These are phyloP conservation scores for Carettochelys insculpta DNA, from an alignment of 2,113 vertebrate species.

Conservation along the genomic window DNA sequence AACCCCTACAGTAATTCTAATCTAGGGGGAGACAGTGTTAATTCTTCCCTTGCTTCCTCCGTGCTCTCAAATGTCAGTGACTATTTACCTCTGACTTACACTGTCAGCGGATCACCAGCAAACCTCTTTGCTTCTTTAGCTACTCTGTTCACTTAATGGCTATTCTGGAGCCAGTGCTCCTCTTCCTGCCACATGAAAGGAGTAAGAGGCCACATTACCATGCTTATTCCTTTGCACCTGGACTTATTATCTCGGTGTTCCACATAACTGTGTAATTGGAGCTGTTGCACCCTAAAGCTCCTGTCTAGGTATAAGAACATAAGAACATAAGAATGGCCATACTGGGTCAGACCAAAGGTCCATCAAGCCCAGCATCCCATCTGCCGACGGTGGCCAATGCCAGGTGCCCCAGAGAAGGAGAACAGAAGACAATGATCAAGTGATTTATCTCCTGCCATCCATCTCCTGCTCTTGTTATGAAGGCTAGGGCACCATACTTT, in stretches of 20 bases:
- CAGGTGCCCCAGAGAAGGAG: no score
- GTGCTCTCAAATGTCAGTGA: neutral
- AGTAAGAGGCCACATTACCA: neutral
- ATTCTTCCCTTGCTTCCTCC: neutral
- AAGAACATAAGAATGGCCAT: no score
- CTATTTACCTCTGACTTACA: neutral
- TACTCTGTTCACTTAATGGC: neutral
- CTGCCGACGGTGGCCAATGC: no score
- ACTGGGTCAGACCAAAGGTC: no score
- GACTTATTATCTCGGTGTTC: neutral
- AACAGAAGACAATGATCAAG: no score
- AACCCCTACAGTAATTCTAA: neutral
- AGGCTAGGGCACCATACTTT: no score
- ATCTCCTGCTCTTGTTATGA: no score
- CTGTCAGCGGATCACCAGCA: neutral
- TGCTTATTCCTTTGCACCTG: neutral
- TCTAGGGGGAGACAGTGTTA: neutral
- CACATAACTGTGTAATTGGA: neutral
- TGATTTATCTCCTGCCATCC: no score
- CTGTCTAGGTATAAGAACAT: neutral
- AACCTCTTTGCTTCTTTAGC: neutral
- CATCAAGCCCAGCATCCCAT: no score
- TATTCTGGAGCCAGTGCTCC: neutral
- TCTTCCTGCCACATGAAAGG: neutral
- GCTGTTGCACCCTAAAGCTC: neutral